Evolutionary conservation across 2,888 invertebrate genomes (phyloP), one percentile per base, ranked within the genome.

Genomic region (Drosophila robusta): DNA sequence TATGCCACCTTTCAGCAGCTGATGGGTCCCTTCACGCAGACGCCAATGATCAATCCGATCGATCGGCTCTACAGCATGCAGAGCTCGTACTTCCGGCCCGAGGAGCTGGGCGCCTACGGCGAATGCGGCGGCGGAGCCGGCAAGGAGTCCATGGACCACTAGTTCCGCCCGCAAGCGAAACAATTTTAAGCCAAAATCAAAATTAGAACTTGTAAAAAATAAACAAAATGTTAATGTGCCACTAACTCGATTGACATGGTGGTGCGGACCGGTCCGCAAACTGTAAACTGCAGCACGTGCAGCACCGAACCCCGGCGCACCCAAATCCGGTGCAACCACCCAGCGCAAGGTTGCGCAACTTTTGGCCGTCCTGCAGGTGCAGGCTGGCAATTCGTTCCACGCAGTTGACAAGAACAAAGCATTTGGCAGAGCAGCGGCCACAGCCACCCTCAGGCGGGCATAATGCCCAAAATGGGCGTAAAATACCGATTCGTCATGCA

Each of bases 31-130:
- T 91, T 93, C 78, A 90, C 91, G 71, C 90, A 92, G 75, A 86
- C 85, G 29, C 91, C 93, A 26, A 93, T 93, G 82, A 91, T 94
- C 54, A 94, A 94, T 90, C 94, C 94, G 9, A 94, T 94, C 69
- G 94, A 94, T 91, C 93, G 94, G 42, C 90, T 94, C 14, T 94
- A 94, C 85, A 94, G 94, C 63, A 94, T 94, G 94, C 94, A 94
- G 86, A 94, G 93, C 80, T 94, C 94, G 12, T 94, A 94, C 83
- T 94, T 94, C 91, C 93, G 94, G 75, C 93, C 93, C 29, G 94
- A 94, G 67, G 94, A 94, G 62, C 70, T 92, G 51, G 89, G 87
- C n/a, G 70, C 87, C 55, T 92, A 90, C 34, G 83, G 88, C 4
- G 91, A 91, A 24, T 91, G 89, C 47, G 81, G 77, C 14, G 86